These are phyloP conservation scores for Noctua fimbriata DNA, from an alignment of 2,888 invertebrate genomes.

Conservation along the genomic window DNA sequence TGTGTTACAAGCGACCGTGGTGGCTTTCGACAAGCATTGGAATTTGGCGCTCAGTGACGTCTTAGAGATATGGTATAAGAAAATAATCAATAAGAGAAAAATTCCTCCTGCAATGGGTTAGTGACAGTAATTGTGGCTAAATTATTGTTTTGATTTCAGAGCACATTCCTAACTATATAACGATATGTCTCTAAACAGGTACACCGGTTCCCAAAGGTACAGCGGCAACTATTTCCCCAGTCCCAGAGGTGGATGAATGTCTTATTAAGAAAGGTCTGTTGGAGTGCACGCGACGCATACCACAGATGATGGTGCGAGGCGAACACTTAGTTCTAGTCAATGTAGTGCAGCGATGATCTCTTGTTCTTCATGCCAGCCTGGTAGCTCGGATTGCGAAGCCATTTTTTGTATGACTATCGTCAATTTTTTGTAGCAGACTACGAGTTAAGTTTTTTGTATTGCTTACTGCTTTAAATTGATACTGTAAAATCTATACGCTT, in stretches of 20 bases:
- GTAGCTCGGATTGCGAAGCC: constrained; percentile 49
- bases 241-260: constrained; percentile 90
- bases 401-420: constrained; percentile 36
- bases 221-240: constrained; percentile 83
- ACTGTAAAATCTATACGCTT: constrained; percentile 13
- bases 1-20: constrained; percentile 93
- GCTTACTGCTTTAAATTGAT: constrained; percentile 32
- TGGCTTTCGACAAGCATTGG: constrained; percentile 98
- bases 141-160: not conserved
- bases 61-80: constrained; percentile 94
- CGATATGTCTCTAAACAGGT: constrained; percentile 72
- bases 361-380: constrained; percentile 49
- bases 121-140: constrained; percentile 41
- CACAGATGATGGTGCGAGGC: constrained; percentile 93
- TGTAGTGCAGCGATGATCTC: constrained; percentile 76
- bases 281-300: constrained; percentile 92
- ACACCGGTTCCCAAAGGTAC: constrained; percentile 83
- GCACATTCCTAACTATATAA: not conserved
- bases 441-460: constrained; percentile 23
- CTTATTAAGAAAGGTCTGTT: constrained; percentile 91
- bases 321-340: constrained; percentile 93
- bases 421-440: constrained; percentile 32
- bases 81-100: constrained; percentile 90
- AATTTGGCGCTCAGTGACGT: constrained; percentile 96
- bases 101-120: constrained; percentile 91